phyloP scores from a whole-genome alignment of 2,797 vertebrate species.

The Lycodopsis pacificus region DNA sequence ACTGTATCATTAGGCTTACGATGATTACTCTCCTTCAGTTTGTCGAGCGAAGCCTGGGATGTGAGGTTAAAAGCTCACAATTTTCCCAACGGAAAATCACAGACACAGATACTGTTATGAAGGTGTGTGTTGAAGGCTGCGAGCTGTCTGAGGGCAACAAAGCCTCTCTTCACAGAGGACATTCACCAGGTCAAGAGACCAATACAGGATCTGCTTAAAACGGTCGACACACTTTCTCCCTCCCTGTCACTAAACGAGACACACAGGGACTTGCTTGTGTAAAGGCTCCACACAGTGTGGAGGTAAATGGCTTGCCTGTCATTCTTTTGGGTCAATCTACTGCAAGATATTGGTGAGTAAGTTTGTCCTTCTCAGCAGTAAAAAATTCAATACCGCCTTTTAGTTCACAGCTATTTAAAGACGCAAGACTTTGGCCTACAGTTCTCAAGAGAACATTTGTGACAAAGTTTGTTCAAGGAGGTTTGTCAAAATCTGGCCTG shows the following conservation, averaged over 20 bases:
- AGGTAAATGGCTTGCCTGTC: conserved; percentile 73
- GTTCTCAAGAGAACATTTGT: conserved; percentile 15
- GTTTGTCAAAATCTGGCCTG: conserved; percentile 7
- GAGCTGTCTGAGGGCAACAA: conserved; percentile 77
- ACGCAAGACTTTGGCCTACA: not conserved
- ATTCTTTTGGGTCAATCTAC: conserved; percentile 44
- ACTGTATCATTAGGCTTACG: conserved; percentile 71
- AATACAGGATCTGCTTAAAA: conserved; percentile 71
- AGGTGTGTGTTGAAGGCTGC: conserved; percentile 69
- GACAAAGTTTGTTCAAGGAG: conserved; percentile 16
- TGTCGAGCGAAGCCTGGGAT: conserved; percentile 44
- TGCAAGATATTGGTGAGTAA: conserved; percentile 46
- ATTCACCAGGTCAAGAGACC: conserved; percentile 70
- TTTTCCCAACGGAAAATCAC: conserved; percentile 80
- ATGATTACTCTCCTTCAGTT: conserved; percentile 58
- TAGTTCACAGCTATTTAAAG: conserved; percentile 34
- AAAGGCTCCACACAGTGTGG: conserved; percentile 46
- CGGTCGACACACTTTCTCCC: conserved; percentile 57
- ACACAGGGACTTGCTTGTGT: conserved; percentile 75
- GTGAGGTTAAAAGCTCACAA: conserved; percentile 71
- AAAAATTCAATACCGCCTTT: conserved; percentile 23
- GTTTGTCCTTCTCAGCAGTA: conserved; percentile 23
- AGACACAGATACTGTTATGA: conserved; percentile 81
- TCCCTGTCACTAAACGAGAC: conserved; percentile 68
- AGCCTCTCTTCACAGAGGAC: conserved; percentile 80